Evolutionary conservation across 2,113 vertebrate species (phyloP).

Genomic region (Spea bombifrons): DNA sequence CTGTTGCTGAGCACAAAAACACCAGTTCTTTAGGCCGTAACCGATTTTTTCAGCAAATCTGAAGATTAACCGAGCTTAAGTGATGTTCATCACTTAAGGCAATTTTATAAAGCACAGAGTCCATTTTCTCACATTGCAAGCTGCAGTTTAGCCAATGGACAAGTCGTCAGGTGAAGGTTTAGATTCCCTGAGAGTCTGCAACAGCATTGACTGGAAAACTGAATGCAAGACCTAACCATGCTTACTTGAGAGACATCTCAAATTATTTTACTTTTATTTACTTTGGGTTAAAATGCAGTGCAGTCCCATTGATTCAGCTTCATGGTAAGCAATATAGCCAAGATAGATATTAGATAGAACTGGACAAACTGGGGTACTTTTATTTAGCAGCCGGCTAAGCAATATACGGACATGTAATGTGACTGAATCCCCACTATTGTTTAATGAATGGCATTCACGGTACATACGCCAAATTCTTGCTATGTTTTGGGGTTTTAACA

Average conservation of each 20-base stretch:
- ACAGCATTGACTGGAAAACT: slow-evolving; percentile 43
- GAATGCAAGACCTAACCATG: slow-evolving; percentile 47
- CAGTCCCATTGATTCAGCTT: too few species aligned
- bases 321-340: too few species aligned
- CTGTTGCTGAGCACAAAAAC: not conserved
- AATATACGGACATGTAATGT: too few species aligned
- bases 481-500: too few species aligned
- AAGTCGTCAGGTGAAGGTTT: slow-evolving; percentile 57
- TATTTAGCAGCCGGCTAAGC: too few species aligned
- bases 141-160: slow-evolving; percentile 54
- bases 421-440: too few species aligned
- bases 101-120: slow-evolving; percentile 58
- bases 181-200: slow-evolving; percentile 47
- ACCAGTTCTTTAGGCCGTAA: slow-evolving; percentile 35
- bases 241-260: slow-evolving; percentile 37
- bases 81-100: slow-evolving; percentile 60
- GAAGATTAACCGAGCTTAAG: slow-evolving; percentile 65
- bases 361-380: too few species aligned
- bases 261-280: slow-evolving; percentile 48
- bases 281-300: slow-evolving; percentile 42
- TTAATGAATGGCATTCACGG: too few species aligned
- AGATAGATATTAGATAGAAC: too few species aligned
- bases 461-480: too few species aligned
- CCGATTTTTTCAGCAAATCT: slow-evolving; percentile 52
- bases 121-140: slow-evolving; percentile 63